Evolutionary conservation across 2,113 vertebrate species (phyloP).

Genomic region (Synodontis membranacea): DNA sequence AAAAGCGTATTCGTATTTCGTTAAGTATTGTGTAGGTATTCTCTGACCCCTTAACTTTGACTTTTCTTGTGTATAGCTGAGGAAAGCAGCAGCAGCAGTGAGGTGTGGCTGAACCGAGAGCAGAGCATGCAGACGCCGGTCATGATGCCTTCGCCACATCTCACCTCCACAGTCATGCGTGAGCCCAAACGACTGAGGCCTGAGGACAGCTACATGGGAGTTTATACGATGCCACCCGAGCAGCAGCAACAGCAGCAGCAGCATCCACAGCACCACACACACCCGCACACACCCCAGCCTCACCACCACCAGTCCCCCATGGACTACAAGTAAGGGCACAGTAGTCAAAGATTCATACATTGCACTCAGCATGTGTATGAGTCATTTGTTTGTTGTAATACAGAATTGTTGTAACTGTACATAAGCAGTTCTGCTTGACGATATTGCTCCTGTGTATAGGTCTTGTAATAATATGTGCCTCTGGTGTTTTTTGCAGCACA

Average conservation of each 20-base stretch:
- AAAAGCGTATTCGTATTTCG: not conserved
- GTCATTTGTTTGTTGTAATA: not conserved
- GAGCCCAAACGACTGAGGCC: constrained; percentile 90
- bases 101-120: constrained; percentile 89
- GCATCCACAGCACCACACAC: constrained; percentile 48
- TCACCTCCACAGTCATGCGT: constrained; percentile 96
- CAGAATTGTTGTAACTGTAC: not conserved
- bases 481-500: constrained; percentile 82
- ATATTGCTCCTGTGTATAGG: constrained; percentile 75
- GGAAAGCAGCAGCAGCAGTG: constrained; percentile 86
- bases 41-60: constrained; percentile 65
- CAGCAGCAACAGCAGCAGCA: constrained; percentile 74
- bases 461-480: constrained; percentile 84
- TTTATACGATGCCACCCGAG: constrained; percentile 90
- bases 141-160: constrained; percentile 95
- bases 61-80: constrained; percentile 78
- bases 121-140: constrained; percentile 93
- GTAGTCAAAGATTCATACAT: constrained; percentile 39
- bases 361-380: not conserved
- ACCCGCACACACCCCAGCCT: constrained; percentile 69
- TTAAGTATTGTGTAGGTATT: not conserved
- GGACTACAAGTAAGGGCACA: constrained; percentile 90
- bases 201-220: constrained; percentile 93
- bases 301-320: constrained; percentile 83
- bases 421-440: not conserved